Percentiles rank a stretch among this genome's conserved stretches.
Evolutionary conservation across 2,888 invertebrate species (phyloP).

Genomic region (Catocala sponsa): DNA sequence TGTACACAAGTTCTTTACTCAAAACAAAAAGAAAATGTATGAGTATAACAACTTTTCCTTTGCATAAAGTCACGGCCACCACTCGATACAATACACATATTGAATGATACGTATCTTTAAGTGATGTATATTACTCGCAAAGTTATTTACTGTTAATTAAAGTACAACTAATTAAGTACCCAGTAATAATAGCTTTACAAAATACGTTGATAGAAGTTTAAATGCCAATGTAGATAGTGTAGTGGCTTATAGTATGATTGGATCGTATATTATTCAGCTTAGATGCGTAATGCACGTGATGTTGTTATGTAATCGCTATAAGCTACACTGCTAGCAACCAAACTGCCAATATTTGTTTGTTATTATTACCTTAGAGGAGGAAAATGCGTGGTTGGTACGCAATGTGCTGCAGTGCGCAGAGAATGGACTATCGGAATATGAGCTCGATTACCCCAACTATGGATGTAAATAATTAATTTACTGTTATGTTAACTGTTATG

Average conservation of each 20-base stretch:
- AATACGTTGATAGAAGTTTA: constrained; percentile 20
- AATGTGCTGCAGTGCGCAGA: no score
- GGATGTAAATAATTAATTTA: no score
- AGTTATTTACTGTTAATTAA: constrained; percentile 28
- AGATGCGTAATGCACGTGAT: neutral
- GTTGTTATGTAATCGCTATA: no score
- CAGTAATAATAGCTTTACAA: constrained; percentile 13
- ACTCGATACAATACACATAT: constrained; percentile 5
- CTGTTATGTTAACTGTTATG: no score
- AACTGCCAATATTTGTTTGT: no score
- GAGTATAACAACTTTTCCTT: neutral
- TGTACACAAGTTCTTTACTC: no score
- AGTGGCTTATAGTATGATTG: neutral
- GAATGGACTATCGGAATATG: no score
- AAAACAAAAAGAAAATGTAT: no score
- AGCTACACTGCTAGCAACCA: no score
- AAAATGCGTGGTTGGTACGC: no score
- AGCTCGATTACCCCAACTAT: no score
- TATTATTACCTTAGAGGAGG: no score
- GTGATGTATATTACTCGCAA: constrained; percentile 21
- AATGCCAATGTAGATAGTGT: constrained; percentile 7
- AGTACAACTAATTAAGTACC: constrained; percentile 21
- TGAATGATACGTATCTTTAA: constrained; percentile 15
- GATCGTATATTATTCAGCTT: neutral
- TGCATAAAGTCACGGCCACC: neutral